These are phyloP conservation scores for Takifugu flavidus DNA, from an alignment of 2,113 vertebrate species.

Conservation along the genomic window DNA sequence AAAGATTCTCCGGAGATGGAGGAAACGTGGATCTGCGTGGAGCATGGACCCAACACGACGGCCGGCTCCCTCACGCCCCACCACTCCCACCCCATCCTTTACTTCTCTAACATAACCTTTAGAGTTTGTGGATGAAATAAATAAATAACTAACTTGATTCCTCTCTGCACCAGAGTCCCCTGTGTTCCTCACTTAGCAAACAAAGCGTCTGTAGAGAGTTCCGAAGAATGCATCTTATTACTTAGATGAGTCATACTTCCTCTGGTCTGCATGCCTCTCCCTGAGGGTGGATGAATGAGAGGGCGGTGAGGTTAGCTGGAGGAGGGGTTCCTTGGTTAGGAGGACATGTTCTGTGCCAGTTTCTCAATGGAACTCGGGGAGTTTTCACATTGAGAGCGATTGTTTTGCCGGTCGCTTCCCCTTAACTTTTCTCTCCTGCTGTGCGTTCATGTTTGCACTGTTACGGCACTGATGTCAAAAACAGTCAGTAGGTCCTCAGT, in stretches of 20 bases:
- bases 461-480: too few species aligned
- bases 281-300: slow-evolving; percentile 73
- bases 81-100: slow-evolving; percentile 57
- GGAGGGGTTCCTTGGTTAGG: slow-evolving; percentile 54
- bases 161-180: slow-evolving; percentile 43
- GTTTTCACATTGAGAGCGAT: too few species aligned
- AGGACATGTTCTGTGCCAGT: slow-evolving; percentile 49
- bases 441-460: too few species aligned
- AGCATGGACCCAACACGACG: slow-evolving; percentile 57
- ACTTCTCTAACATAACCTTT: neutral
- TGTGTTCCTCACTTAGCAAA: slow-evolving; percentile 69
- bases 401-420: too few species aligned
- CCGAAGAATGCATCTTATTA: slow-evolving; percentile 77
- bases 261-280: slow-evolving; percentile 74
- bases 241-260: slow-evolving; percentile 81
- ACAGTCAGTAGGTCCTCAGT: too few species aligned
- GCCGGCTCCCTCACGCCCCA: slow-evolving; percentile 50
- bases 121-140: too few species aligned
- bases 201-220: slow-evolving; percentile 72
- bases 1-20: slow-evolving; percentile 64
- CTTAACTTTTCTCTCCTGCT: too few species aligned
- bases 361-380: slow-evolving; percentile 45
- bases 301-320: slow-evolving; percentile 58
- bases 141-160: neutral
- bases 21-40: slow-evolving; percentile 58